phyloP scores from a whole-genome alignment of 92 coral and sea anemone genomes.

The Porites evermanni region DNA sequence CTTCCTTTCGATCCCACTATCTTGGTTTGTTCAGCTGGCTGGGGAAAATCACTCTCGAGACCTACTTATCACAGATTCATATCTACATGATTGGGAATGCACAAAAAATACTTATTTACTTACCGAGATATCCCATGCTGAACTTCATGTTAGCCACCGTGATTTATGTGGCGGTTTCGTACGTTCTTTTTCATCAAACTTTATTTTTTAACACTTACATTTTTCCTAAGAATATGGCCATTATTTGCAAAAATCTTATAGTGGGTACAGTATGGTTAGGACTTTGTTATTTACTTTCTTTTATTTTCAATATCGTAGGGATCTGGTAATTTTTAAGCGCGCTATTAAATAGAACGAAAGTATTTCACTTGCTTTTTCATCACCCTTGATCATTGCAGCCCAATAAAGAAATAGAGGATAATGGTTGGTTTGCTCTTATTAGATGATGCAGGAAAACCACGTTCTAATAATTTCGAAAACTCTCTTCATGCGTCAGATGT shows the following conservation, averaged over 20 bases:
- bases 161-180: conserved; percentile 88
- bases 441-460: too few species aligned
- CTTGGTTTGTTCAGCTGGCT: conserved; percentile 95
- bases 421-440: too few species aligned
- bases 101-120: conserved; percentile 70
- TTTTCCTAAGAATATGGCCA: conserved; percentile 90
- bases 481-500: too few species aligned
- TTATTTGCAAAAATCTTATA: conserved; percentile 83
- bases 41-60: conserved; percentile 93
- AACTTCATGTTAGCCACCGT: conserved; percentile 87
- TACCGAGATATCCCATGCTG: conserved; percentile 94
- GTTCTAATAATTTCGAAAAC: too few species aligned
- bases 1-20: conserved; percentile 79
- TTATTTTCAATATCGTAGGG: conserved; percentile 64
- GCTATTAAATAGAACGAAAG: too few species aligned
- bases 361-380: too few species aligned
- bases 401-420: too few species aligned
- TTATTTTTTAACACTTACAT: conserved; percentile 92
- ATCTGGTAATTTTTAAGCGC: conserved; percentile 67
- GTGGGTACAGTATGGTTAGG: conserved; percentile 74
- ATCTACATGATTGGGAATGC: conserved; percentile 98
- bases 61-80: conserved; percentile 95
- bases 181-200: conserved; percentile 90
- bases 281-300: conserved; percentile 84
- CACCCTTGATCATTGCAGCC: too few species aligned